phyloP scores from a whole-genome alignment of 2,888 invertebrate genomes.

The Acrobasis repandana region DNA sequence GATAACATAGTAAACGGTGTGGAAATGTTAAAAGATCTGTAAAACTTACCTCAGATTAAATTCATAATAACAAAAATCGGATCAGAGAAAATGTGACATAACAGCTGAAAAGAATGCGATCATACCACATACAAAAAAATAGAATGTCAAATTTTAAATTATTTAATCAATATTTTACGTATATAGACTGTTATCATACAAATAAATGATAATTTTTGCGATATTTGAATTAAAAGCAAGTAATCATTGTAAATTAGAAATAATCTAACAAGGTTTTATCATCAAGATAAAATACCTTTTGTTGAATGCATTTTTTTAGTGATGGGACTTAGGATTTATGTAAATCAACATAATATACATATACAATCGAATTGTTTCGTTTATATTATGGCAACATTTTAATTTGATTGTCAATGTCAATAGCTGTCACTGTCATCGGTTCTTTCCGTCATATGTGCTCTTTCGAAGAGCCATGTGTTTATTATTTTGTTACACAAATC shows the following conservation, averaged over 20 bases:
- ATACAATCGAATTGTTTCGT: no score
- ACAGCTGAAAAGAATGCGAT: slow-evolving; percentile 45
- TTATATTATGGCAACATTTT: not conserved
- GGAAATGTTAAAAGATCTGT: not conserved
- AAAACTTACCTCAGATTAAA: slow-evolving; percentile 61
- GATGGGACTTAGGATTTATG: no score
- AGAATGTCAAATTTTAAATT: no score
- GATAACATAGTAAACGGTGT: not conserved
- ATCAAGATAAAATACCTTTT: not conserved
- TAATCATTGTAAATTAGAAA: not conserved
- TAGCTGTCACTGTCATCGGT: not conserved
- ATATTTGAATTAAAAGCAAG: no score
- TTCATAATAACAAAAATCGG: slow-evolving; percentile 59
- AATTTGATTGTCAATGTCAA: not conserved
- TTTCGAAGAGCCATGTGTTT: slow-evolving; percentile 47
- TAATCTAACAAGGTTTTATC: not conserved
- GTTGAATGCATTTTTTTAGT: not conserved
- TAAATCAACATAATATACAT: no score
- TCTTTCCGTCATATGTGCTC: slow-evolving; percentile 39
- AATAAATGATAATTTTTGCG: no score
- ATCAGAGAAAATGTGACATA: slow-evolving; percentile 65
- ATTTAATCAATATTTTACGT: no score
- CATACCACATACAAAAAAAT: not conserved
- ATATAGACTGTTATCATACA: no score
- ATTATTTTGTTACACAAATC: slow-evolving; percentile 1